Base-by-base conservation (phyloP, 30 jellyfish, hydroid and myxozoan species). In the Turritopsis rubra region DNA sequence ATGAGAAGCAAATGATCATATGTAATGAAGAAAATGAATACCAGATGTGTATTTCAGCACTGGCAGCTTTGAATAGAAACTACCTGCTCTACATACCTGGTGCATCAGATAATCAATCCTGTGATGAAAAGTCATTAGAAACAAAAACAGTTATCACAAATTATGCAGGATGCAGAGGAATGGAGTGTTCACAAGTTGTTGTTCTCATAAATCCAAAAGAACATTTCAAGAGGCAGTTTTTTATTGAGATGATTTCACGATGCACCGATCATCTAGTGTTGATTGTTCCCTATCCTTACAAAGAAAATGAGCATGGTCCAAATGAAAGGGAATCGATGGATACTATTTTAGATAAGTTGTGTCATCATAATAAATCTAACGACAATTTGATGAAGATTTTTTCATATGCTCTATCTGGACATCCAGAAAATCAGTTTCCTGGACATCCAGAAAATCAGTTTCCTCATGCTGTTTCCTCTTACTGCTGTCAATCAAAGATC, bases 121-220 rank as follows among this genome's bases (percentile, higher is more conserved):
- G 5, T 41, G 60, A 41, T 41, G 60, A 41, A 41, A 41, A 41
- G 13, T 41, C 60, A 41, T 13, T 41, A 13, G 60, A 41, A 41
- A 3, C 60, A 13, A 41, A 41, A 41, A 41, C 60, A 41, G 60
- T 68, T 9, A 68, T 68, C 30, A 68, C 77, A 8, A 19, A 23
- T 1, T n/a, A n/a, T 9, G 17, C 28, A 7, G 77, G 77, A 23
- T 68, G 28, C 19, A 23, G 77, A n/a, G 77, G 77, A 68, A 68
- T 68, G 77, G 77, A 68, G 30, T 23, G 31, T 68, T 23, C 28
- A 27, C 77, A 68, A 68, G 77, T 68, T 68, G 21, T 68, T 23
- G 77, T 68, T 68, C 30, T 23, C 30, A 19, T 68, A 0, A 19
- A 68, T 68, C 77, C 77, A 68, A 68, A n/a, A 27, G 77, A 68